A percentile compares a stretch with the other conserved stretches of the same genome.
phyloP scores from a whole-genome alignment of 2,797 vertebrate genomes.

The Sebastes matsubarae region DNA sequence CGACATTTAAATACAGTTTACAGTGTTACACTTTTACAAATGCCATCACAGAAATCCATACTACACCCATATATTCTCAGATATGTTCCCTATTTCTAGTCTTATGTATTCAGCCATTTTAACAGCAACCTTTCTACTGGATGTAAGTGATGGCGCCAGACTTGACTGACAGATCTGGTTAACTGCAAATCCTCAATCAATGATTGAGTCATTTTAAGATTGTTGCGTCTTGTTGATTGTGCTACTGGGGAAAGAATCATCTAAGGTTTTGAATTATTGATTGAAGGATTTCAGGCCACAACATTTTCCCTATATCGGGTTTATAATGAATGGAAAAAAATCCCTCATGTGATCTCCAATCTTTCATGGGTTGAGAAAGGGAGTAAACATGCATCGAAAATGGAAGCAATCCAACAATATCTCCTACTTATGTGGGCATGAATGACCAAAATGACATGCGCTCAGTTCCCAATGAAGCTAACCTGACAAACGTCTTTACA shows the following conservation, averaged over 20 bases:
- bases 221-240: slow-evolving; percentile 19
- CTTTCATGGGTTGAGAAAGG: slow-evolving; percentile 12
- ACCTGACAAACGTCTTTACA: slow-evolving; percentile 52
- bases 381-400: slow-evolving; percentile 29
- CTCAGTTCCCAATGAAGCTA: slow-evolving; percentile 34
- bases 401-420: slow-evolving; percentile 39
- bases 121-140: not conserved
- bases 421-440: slow-evolving; percentile 45
- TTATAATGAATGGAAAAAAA: slow-evolving; percentile 11
- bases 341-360: slow-evolving; percentile 11
- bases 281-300: slow-evolving; percentile 31
- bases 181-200: slow-evolving; percentile 44
- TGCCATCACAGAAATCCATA: not conserved
- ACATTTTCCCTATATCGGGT: not conserved
- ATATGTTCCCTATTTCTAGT: not conserved
- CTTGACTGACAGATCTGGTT: slow-evolving; percentile 55
- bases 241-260: not conserved
- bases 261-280: slow-evolving; percentile 13
- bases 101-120: not conserved
- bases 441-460: slow-evolving; percentile 48
- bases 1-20: not conserved
- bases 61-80: not conserved
- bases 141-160: not conserved
- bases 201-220: slow-evolving; percentile 9
- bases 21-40: not conserved